Base-by-base conservation (phyloP, 1,140 invertebrate genomes). In the Periplaneta americana region DNA sequence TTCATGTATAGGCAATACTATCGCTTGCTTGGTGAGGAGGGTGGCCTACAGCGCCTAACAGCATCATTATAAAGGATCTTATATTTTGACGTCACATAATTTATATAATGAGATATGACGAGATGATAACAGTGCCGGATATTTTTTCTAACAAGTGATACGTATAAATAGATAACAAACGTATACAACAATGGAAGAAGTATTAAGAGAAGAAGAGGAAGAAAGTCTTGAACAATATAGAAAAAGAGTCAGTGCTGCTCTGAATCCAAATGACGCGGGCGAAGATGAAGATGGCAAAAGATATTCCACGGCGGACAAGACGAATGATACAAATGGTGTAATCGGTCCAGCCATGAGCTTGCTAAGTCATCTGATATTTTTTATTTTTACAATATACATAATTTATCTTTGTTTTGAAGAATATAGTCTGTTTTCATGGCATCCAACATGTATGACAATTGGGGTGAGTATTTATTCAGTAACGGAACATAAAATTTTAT, bases 381-480 rank as follows among this genome's bases (percentile, higher is more conserved):
- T 34, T 11, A 10, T 48, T 80, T 80, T 80, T 66, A 75, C 39
- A 66, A 74, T 80, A 32, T 81, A 81, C 36, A 36, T 81, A 15
- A 75, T 31, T 17, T 75, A 35, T 76, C n/a, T 81, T 28, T 37
- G 80, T 34, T 81, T 81, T 76, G 35, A 81, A 75, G 36, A 74
- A 34, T 75, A 39, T 76, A 33, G 18, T 36, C 34, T 81, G 17
- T 81, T 81, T 66, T 77, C 75, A 81, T 81, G 81, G 81, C 81
- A 81, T 81, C 81, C 81, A 11, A 34, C 75, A 35, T 77, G 74
- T 34, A 81, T 81, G 81, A 78, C 81, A 34, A 28, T 81, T 28
- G 81, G 81, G 66, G 81, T 81, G 37, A 81, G 81, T 77, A n/a
- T n/a, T n/a, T n/a, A n/a, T n/a, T 17, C 5, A 31, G 28, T 8